phyloP scores from a whole-genome alignment of 2,113 vertebrate species.

The Trogon surrucura region DNA sequence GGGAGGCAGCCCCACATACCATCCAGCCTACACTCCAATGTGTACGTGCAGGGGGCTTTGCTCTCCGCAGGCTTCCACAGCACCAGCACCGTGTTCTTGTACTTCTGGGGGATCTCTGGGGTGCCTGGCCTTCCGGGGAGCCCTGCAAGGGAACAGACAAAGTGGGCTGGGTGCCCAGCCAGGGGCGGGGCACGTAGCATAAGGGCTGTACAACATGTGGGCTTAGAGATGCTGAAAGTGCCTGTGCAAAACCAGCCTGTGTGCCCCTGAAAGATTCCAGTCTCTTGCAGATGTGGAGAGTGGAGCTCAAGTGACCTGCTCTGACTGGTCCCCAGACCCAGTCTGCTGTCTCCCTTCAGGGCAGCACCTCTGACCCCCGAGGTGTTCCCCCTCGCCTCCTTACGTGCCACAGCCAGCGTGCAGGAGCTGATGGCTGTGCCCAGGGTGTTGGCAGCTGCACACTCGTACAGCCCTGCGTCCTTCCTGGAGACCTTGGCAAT shows the following conservation, averaged over 20 bases:
- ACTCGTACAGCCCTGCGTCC: constrained; percentile 93
- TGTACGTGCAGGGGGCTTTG: constrained; percentile 92
- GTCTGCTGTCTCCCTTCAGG: rapidly evolving
- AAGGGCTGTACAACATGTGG: neutral
- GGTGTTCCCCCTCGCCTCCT: constrained; percentile 47
- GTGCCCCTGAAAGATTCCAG: neutral
- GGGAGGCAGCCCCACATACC: constrained; percentile 71
- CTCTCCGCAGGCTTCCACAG: constrained; percentile 93
- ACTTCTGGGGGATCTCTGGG: constrained; percentile 94
- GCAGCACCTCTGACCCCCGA: neutral
- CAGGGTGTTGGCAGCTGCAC: constrained; percentile 88
- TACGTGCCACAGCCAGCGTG: constrained; percentile 92
- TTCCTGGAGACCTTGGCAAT: constrained; percentile 88
- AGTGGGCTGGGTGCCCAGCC: neutral
- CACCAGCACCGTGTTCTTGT: constrained; percentile 92
- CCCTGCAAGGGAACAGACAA: constrained; percentile 69
- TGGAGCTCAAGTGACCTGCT: neutral
- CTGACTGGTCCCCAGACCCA: rapidly evolving
- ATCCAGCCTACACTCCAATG: constrained; percentile 84
- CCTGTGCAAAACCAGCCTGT: neutral
- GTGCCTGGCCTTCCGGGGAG: constrained; percentile 90
- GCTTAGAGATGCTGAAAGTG: neutral
- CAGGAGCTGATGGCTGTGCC: constrained; percentile 91
- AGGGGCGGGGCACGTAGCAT: neutral
- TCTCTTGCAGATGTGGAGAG: neutral